Evolutionary conservation across 37 sponge, comb jelly and placozoan genomes (phyloP).

Genomic region (Halisarca cf. caerulea): DNA sequence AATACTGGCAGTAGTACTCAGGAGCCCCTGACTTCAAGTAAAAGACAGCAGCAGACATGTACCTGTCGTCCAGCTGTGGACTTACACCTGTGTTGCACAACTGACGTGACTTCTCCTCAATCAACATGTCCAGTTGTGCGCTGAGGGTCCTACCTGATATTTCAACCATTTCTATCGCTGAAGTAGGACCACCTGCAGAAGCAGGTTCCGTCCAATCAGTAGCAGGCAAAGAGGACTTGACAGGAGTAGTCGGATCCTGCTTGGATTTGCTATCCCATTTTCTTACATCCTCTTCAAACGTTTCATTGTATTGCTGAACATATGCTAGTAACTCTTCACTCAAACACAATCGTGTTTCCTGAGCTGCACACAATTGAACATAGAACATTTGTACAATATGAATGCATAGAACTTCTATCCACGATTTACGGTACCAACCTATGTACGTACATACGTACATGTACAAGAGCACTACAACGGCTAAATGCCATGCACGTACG

Average conservation of each 20-base stretch:
- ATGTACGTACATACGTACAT: too few relatives aligned
- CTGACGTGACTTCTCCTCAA: neutral
- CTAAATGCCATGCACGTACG: too few relatives aligned
- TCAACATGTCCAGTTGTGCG: neutral
- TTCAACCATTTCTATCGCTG: neutral
- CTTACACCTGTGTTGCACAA: neutral
- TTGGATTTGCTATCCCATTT: neutral
- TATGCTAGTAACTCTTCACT: neutral
- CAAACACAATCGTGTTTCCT: neutral
- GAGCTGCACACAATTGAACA: too few relatives aligned
- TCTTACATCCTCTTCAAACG: neutral
- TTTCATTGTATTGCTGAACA: neutral
- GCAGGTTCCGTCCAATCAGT: conserved; percentile 7
- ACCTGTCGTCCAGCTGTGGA: neutral
- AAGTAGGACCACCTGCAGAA: neutral
- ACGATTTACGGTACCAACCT: too few relatives aligned
- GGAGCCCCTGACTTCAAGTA: neutral
- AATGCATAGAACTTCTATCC: too few relatives aligned
- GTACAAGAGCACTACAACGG: too few relatives aligned
- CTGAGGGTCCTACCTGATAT: neutral
- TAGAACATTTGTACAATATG: too few relatives aligned
- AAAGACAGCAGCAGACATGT: neutral
- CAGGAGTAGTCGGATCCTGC: too few relatives aligned
- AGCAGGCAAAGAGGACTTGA: too few relatives aligned
- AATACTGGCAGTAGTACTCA: neutral